These are phyloP conservation scores for Hapalemur alaotrensis DNA, from an alignment of 2,797 vertebrate species.

Conservation along the genomic window DNA sequence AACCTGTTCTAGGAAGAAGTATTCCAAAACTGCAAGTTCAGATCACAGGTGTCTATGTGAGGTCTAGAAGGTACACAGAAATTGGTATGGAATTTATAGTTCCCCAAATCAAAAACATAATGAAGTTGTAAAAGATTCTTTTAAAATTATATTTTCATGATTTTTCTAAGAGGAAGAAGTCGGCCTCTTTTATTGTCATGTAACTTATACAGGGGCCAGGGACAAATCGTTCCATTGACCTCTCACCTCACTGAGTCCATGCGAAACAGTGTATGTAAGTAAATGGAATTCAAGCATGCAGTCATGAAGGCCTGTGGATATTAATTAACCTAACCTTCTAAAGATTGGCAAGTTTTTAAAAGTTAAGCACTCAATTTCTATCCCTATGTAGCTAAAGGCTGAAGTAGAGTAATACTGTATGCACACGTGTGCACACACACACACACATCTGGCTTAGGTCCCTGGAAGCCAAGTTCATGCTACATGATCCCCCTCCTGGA, in stretches of 20 bases:
- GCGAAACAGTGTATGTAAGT: neutral
- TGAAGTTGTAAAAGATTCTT: neutral
- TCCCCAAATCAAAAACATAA: neutral
- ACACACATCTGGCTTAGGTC: too few relatives aligned
- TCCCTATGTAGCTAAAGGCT: neutral
- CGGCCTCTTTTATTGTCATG: neutral
- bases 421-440: too few relatives aligned
- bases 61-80: neutral
- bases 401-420: neutral
- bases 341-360: neutral
- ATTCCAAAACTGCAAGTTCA: neutral
- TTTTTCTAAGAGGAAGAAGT: neutral
- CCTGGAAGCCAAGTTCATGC: neutral
- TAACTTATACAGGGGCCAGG: neutral
- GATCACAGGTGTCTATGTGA: neutral
- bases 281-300: neutral
- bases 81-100: neutral
- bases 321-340: neutral
- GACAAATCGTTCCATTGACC: neutral
- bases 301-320: neutral
- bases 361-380: neutral
- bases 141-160: neutral
- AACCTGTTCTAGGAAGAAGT: neutral
- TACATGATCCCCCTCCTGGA: neutral
- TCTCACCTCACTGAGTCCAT: neutral